phyloP scores from a whole-genome alignment of 2,888 invertebrate species.

The Nasonovia ribisnigri region DNA sequence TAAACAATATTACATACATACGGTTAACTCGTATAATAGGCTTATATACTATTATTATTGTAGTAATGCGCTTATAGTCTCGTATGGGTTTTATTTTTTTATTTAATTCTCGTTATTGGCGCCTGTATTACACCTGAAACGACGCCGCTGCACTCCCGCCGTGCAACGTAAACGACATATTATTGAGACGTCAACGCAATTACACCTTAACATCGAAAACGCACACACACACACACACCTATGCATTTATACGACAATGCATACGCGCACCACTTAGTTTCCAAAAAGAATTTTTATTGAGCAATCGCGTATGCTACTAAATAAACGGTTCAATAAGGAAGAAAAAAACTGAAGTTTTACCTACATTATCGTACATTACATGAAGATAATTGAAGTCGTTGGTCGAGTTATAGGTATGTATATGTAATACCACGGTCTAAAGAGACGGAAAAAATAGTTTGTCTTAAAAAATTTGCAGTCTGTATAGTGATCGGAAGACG shows the following conservation, averaged over 20 bases:
- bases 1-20: neutral
- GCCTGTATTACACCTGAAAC: slow-evolving; percentile 32
- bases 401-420: neutral
- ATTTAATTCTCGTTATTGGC: slow-evolving; percentile 46
- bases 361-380: neutral
- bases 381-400: slow-evolving; percentile 28
- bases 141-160: neutral
- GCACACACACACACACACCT: neutral
- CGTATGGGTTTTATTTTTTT: neutral
- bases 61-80: slow-evolving; percentile 40
- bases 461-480: neutral
- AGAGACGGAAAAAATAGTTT: neutral
- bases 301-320: neutral
- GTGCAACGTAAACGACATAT: neutral
- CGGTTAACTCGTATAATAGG: neutral
- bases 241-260: neutral
- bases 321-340: neutral
- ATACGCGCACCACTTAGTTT: neutral
- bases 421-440: neutral
- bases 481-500: neutral
- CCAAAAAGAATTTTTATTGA: neutral
- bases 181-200: neutral
- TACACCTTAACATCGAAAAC: neutral
- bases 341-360: neutral
- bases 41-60: neutral